Conservation (phyloP, 2,888 invertebrate species). For the Melanostoma mellinum region DNA sequence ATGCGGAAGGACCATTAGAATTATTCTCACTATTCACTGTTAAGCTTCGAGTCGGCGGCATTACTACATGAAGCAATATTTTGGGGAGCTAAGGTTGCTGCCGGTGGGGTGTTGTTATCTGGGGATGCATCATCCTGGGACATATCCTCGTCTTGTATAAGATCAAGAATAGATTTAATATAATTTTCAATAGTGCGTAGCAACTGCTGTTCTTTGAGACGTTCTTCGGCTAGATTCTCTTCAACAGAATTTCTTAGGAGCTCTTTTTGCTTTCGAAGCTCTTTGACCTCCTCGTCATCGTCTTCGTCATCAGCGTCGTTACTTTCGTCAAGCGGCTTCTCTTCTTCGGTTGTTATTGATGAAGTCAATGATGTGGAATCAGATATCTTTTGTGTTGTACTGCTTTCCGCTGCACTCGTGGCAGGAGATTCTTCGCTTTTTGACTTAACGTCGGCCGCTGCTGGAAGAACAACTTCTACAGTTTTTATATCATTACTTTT, state of each 20-base stretch:
- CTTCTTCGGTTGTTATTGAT: constrained; percentile 58
- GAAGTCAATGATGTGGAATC: constrained; percentile 46
- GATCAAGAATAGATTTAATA: constrained; percentile 79
- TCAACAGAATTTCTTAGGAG: constrained; percentile 74
- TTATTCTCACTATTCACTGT: constrained; percentile 53
- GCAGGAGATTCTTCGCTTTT: constrained; percentile 69
- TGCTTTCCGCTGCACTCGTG: constrained; percentile 19
- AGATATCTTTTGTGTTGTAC: constrained; percentile 29
- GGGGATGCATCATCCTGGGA: constrained; percentile 67
- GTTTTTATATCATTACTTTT: constrained; percentile 33
- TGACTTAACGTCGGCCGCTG: constrained; percentile 76
- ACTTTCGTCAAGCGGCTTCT: constrained; percentile 73
- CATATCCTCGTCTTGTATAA: constrained; percentile 79
- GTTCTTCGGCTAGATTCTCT: constrained; percentile 79
- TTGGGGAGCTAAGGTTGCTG: constrained; percentile 46
- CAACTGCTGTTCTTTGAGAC: constrained; percentile 78
- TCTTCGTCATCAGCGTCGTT: constrained; percentile 75
- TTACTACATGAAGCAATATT: constrained; percentile 60
- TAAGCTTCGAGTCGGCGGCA: constrained; percentile 44
- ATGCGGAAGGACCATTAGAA: constrained; percentile 7
- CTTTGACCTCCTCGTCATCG: constrained; percentile 71
- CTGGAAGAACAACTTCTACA: constrained; percentile 71
- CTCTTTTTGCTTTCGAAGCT: constrained; percentile 58
- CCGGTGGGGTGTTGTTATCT: constrained; percentile 62
- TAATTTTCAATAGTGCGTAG: constrained; percentile 81